A percentile compares a stretch with the other conserved stretches of the same genome.
phyloP scores from a whole-genome alignment of 2,888 invertebrate species.

The Zelleria hepariella region DNA sequence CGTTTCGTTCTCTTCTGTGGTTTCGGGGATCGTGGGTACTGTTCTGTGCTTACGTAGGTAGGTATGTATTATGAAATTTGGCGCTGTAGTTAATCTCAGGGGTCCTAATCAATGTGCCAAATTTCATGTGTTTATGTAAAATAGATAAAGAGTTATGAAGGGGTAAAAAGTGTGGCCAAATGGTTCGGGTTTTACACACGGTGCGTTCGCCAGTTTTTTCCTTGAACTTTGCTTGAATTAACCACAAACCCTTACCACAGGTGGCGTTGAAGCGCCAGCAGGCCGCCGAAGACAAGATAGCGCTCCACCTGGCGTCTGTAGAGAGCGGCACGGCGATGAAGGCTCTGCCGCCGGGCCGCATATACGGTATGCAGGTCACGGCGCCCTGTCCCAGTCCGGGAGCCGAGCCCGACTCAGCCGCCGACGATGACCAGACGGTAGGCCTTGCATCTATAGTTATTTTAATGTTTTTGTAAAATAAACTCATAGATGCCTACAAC shows the following conservation, averaged over 20 bases:
- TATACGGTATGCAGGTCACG: conserved; percentile 90
- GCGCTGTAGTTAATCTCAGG: no score
- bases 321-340: conserved; percentile 70
- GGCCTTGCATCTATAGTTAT: not conserved
- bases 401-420: conserved; percentile 55
- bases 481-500: no score
- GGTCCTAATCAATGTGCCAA: no score
- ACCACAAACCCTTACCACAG: conserved; percentile 51
- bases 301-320: conserved; percentile 88
- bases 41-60: no score
- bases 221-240: not conserved
- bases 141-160: no score
- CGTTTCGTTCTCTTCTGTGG: no score
- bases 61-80: not conserved
- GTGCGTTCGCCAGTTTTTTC: no score
- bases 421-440: conserved; percentile 38
- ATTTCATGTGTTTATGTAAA: no score
- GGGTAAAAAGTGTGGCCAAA: no score
- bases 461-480: no score
- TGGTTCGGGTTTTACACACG: no score
- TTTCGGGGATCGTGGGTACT: no score
- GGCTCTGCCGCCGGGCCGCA: conserved; percentile 89
- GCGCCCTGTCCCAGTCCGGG: conserved; percentile 76
- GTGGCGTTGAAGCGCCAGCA: conserved; percentile 96
- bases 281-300: conserved; percentile 97